These are phyloP conservation scores for Natator depressus DNA, from an alignment of 2,113 vertebrate genomes.

Conservation along the genomic window DNA sequence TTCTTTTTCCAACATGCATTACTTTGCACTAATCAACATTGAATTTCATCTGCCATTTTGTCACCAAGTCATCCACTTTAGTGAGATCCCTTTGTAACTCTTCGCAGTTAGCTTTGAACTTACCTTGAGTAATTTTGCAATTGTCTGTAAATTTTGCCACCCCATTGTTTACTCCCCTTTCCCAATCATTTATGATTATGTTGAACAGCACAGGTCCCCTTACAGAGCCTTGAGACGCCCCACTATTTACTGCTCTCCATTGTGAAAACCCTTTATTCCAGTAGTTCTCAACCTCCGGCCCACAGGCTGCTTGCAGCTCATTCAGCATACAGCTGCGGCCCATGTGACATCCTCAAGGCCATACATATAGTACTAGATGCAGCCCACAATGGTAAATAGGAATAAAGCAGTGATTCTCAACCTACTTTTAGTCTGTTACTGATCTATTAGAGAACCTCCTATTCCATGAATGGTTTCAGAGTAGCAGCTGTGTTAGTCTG, in stretches of 20 bases:
- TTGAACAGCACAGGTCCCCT: background rate
- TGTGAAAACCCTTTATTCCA: background rate
- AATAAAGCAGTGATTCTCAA: no score
- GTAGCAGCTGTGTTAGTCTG: no score
- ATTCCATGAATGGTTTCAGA: background rate
- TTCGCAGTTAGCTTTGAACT: background rate
- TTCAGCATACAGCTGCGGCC: no score
- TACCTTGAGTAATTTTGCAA: background rate
- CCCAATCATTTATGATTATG: background rate
- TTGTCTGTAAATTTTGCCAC: background rate
- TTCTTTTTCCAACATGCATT: background rate
- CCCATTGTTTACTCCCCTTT: background rate
- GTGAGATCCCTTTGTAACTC: background rate
- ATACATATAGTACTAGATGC: no score
- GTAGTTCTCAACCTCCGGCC: no score
- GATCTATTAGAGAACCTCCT: background rate
- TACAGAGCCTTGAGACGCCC: background rate
- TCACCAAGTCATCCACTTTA: background rate
- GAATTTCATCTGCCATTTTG: background rate
- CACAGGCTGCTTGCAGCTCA: no score
- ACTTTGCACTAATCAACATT: background rate
- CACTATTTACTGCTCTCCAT: background rate
- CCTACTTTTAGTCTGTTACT: background rate
- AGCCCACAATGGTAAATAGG: no score
- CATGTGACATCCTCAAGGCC: no score